Base-by-base conservation (phyloP, 2,888 invertebrate species). In the Seira sanloemensis region DNA sequence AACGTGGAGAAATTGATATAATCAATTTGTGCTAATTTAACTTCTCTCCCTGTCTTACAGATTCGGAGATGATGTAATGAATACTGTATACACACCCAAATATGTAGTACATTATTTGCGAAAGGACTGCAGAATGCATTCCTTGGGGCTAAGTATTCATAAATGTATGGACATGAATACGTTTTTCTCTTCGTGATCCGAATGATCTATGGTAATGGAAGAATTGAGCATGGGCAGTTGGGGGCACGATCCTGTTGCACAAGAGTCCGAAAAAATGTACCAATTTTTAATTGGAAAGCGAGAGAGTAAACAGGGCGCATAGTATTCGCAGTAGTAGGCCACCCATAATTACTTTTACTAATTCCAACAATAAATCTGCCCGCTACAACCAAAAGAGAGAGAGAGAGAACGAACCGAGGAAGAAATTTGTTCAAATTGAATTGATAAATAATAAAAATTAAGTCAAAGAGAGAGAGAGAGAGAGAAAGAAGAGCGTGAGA, bases 301-400 rank as follows among this genome's bases (percentile, higher is more conserved):
- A 67, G n/a, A n/a, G n/a, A n/a, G n/a, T n/a, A 77, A 72, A 73
- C 54, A 62, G 54, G 74, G 58, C 50, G 26, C 24, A 71, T 65
- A 58, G 5, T 62, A 79, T 75, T 84, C 84, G 27, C 78, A 79
- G 84, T 84, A 78, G 84, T 78, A 79, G 84, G 84, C 76, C 84
- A 84, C 75, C 84, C 78, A 75, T 75, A 79, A 78, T 79, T 78
- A 66, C 74, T 26, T n/a, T n/a, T n/a, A n/a, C n/a, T n/a, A n/a
- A n/a, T n/a, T n/a, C 65, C 84, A 78, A 65, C 65, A 73, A 84
- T 84, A 84, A 84, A 84, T 84, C 73, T 84, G 74, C 83, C 75
- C 74, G 69, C 66, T 78, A 78, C 78, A 74, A 50, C 50, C 50
- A 50, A 37, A 37, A 37, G 12, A 37, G 37, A 37, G 12, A 37